Evolutionary conservation across 2,888 invertebrate genomes (phyloP), one percentile per base, ranked within the genome.

Genomic region (Flabesymbios commensalis): DNA sequence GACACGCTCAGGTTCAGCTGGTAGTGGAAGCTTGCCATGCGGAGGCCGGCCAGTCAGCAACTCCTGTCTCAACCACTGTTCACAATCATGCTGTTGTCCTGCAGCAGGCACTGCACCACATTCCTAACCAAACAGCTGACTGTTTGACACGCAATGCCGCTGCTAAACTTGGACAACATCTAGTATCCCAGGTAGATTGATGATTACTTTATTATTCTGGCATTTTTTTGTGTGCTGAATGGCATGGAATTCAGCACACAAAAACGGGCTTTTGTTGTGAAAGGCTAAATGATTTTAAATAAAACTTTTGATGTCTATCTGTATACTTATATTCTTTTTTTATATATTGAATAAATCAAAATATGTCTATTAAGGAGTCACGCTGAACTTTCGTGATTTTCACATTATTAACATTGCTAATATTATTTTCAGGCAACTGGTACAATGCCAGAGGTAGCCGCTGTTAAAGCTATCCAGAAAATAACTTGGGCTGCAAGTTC

Each of bases 81-180:
- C 84, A 85, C 59, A 83, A 82, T 56, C 84, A 85, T 48, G 84
- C 86, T 32, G 81, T 83, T 2, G 83, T 87, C 51, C 85, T 95
- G 63, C 90, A 92, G 74, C 91, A 93, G 83, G 93, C 94, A 24
- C 84, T 95, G 60, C 89, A 90, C 74, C 89, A 89, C 58, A 90
- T 93, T 53, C 93, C 93, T 32, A 92, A 90, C 82, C 90, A 90
- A 72, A 89, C 86, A 71, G 88, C 92, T 39, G 96, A 96, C 83
- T 88, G 90, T 71, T 90, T 93, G 82, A 85, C 94, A 51, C 88
- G 93, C 72, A 90, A 88, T 65, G 91, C 94, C 28, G 90, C 94
- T 0, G 87, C 89, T 52, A 90, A 93, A 79, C 84, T 95, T 65
- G 92, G 94, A 0, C 90, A 90, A 71, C 88, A 89, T 59, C 85